A percentile compares a stretch with the other conserved stretches of the same genome.
These are phyloP conservation scores for Pelochelys cantorii DNA, from an alignment of 2,797 vertebrate species.

Conservation along the genomic window DNA sequence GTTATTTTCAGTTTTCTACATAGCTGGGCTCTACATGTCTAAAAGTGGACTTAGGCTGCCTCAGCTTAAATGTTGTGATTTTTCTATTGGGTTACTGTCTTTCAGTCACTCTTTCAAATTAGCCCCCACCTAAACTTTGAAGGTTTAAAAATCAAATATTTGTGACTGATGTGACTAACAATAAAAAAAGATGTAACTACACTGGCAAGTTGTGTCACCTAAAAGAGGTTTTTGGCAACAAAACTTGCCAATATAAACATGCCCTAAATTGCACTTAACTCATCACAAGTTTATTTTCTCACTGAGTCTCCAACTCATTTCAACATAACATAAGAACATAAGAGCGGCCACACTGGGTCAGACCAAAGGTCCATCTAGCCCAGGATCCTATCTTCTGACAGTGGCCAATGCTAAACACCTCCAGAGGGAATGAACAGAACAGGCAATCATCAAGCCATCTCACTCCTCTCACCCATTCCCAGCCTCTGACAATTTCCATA, in stretches of 20 bases:
- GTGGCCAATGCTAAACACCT: too few species aligned
- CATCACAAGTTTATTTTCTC: neutral
- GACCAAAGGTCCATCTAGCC: too few species aligned
- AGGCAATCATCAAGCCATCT: too few species aligned
- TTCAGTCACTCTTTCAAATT: neutral
- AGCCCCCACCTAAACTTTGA: neutral
- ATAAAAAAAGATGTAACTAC: too few species aligned
- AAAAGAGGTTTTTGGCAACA: too few species aligned
- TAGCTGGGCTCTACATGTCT: neutral
- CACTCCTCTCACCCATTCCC: too few species aligned
- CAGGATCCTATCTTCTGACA: too few species aligned
- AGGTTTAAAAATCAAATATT: neutral
- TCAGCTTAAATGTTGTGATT: neutral
- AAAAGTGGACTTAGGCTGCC: neutral
- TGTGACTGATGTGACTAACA: neutral
- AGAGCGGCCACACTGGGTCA: too few species aligned
- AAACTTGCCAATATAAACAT: too few species aligned
- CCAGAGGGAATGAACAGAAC: too few species aligned
- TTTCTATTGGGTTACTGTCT: neutral
- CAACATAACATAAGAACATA: too few species aligned
- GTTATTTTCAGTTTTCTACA: neutral
- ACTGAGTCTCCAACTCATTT: neutral
- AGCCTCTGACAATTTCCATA: neutral
- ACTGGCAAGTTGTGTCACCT: too few species aligned
- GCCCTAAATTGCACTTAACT: neutral